Percentiles rank a stretch among this genome's conserved stretches.
Conservation (phyloP, 2,113 vertebrate genomes). For the Drymodes brunneopygia region DNA sequence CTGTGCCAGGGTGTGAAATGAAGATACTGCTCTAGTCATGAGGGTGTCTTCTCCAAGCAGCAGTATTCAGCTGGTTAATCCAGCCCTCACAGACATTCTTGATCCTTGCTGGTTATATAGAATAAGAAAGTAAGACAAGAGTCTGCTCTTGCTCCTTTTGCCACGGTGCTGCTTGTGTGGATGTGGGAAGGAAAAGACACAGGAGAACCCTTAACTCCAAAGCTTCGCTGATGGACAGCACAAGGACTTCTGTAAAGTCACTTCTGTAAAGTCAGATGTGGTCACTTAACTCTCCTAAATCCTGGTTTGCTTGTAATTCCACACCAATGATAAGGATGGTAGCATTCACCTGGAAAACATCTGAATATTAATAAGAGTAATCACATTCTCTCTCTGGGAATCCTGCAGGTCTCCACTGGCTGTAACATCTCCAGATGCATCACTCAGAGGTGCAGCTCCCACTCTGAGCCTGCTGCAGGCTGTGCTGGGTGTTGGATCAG, state of each 20-base stretch:
- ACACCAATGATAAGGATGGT: background rate
- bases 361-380: background rate
- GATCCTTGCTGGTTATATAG: background rate
- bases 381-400: background rate
- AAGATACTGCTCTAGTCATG: background rate
- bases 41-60: background rate
- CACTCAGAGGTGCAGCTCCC: background rate
- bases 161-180: rapidly evolving
- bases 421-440: background rate
- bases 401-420: background rate
- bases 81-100: background rate
- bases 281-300: background rate
- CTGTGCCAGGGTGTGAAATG: background rate
- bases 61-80: background rate
- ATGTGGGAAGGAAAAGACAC: background rate
- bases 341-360: background rate
- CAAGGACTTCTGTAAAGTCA: background rate
- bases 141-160: background rate
- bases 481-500: background rate
- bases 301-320: background rate
- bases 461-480: background rate
- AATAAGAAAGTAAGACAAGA: background rate
- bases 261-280: background rate
- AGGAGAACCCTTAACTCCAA: background rate
- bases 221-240: background rate